Evolutionary conservation across 1,140 invertebrate species (phyloP), one percentile per base, ranked within the genome.

Genomic region (Drosophila tsacasi): DNA sequence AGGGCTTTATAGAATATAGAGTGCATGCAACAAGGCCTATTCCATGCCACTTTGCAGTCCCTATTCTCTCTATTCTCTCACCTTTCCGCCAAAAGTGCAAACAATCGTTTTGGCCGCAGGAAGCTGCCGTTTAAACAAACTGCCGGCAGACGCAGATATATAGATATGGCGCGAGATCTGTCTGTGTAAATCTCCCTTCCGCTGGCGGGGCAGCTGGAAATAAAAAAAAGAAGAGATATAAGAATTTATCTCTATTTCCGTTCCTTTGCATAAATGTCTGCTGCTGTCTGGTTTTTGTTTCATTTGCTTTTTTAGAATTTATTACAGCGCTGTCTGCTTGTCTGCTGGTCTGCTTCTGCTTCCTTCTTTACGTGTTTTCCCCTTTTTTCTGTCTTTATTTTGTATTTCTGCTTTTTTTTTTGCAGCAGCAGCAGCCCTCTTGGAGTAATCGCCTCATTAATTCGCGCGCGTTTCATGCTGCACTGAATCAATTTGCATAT

Each of bases 401-500:
- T 63, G 17, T 59, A 12, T 69, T 44, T n/a, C n/a, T n/a, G n/a
- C n/a, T n/a, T n/a, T 62, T 64, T 71, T 63, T 65, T 47, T 59
- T 65, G 6, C 21, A 8, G 47, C 50, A 8, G 47, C 50, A 74
- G 42, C 61, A 54, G 47, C 72, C 62, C 85, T 73, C 75, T 79
- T 69, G 85, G 71, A 90, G 85, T 90, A 89, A 89, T 89, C 85
- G 85, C 85, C 81, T 89, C 85, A 89, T 89, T 89, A 89, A 89
- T 89, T 89, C 85, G 75, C 81, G 71, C 85, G 74, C 78, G 69
- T 89, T 89, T 84, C 85, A 89, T 84, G 84, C 85, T 89, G 84
- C 84, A 89, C 73, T 89, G 84, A 79, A 90, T 90, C 85, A 90
- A 89, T 89, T 89, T 90, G 86, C 85, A 90, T 91, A 82, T 90